Base-by-base conservation (phyloP, 2,113 vertebrate genomes). In the Tursiops truncatus region DNA sequence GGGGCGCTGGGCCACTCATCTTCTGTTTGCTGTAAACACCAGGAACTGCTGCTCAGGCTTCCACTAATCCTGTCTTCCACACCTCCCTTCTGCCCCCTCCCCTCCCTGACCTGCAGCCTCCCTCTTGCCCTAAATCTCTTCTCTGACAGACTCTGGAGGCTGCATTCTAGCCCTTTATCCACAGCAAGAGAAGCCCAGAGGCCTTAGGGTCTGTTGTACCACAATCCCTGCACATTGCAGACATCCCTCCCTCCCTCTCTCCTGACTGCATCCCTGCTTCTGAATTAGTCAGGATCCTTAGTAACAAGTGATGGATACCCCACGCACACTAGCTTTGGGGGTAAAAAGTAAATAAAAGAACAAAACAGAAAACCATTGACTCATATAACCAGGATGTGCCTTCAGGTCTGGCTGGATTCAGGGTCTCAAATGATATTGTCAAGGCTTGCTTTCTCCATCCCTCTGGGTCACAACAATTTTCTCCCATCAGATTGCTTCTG, bases 21-120 rank as follows among this genome's bases (percentile, higher is more conserved):
- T 92, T 85, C 70, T 98, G 98, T 99, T 98, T 98, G 98, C 98
- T 98, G 97, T 97, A 98, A 99, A 98, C 97, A 98, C 15, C 44
- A 91, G 96, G 95, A 98, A 97, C 95, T 98, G 98, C 97, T 89
- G 63, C 80, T 87, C n/a, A 97, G 98, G 94, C 95, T 98, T 70
- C 95, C 84, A 92, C 26, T 73, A 82, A 33, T 77, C 5, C 65
- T 84, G 90, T 53, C 50, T 97, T 97, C 56, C 65, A 90, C 38
- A 25, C 97, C 79, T 80, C 92, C 94, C 33, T 68, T 95, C 91
- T 84, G 73, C 92, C 68, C 1, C 0, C 23, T 62, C 77, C 18
- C 41, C 11, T 20, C 25, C 63, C 50, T 9, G 17, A 12, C 15
- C 50, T 11, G 20, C 58, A 5, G 14, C 77, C 38, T 94, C n/a